Evolutionary conservation across 2,888 invertebrate genomes (phyloP).

Genomic region (Exephanes ischioxanthus): DNA sequence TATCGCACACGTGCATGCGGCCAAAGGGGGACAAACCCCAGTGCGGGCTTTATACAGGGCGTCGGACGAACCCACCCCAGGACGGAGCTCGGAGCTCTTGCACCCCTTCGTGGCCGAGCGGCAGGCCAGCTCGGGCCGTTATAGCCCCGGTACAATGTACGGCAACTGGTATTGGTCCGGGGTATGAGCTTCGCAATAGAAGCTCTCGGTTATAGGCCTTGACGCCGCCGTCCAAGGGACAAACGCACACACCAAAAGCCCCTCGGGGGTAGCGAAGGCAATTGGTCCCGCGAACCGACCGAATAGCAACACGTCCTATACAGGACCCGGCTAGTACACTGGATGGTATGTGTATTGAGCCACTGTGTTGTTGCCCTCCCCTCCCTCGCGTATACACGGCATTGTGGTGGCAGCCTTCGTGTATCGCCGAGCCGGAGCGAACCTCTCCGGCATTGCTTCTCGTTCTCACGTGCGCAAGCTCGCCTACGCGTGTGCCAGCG

Average conservation of each 20-base stretch:
- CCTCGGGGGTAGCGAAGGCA: conserved; percentile 40
- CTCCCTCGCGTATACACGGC: conserved; percentile 6
- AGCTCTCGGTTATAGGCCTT: conserved; percentile 49
- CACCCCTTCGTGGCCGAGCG: conserved; percentile 15
- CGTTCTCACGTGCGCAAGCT: conserved; percentile 24
- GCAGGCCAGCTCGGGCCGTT: neutral
- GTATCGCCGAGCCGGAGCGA: conserved; percentile 1
- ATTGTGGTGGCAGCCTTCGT: conserved; percentile 8
- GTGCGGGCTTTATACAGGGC: conserved; percentile 48
- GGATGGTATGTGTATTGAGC: conserved; percentile 30
- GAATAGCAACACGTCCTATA: conserved; percentile 50
- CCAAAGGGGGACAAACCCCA: conserved; percentile 7
- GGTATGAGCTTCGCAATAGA: conserved; percentile 34
- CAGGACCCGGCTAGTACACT: conserved; percentile 5
- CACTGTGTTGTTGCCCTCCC: conserved; percentile 1
- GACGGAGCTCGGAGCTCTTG: conserved; percentile 1
- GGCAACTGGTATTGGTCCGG: conserved; percentile 23
- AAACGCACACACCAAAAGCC: conserved; percentile 54
- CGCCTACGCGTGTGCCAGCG: conserved; percentile 70
- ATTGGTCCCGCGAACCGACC: conserved; percentile 54
- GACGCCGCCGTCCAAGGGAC: conserved; percentile 44
- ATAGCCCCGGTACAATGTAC: conserved; percentile 19
- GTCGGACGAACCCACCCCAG: conserved; percentile 41
- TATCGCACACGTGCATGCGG: conserved; percentile 41
- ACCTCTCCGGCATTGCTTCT: conserved; percentile 10